Base-by-base conservation (phyloP, 2,888 invertebrate genomes). In the Hydrotaea diabolus region DNA sequence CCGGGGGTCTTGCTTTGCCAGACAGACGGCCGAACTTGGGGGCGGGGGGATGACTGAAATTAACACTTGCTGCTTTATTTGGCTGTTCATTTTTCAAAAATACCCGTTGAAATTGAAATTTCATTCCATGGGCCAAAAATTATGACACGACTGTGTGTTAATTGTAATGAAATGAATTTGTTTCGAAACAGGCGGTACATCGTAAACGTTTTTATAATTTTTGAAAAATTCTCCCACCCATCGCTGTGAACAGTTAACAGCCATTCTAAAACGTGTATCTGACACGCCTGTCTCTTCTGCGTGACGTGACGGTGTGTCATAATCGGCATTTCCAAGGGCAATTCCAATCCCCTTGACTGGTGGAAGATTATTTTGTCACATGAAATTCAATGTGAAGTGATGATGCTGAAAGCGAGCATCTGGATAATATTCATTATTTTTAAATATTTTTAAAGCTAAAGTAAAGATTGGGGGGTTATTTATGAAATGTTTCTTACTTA, bases 401-500 rank as follows among this genome's bases (percentile, higher is more conserved):
- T 23, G 74, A 71, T 74, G 13, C n/a, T 75, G 15, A n/a, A n/a
- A n/a, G n/a, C n/a, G 26, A 49, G n/a, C 62, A 31, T 15, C 31
- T 62, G 62, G 31, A 31, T n/a, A 31, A n/a, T 62, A 62, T 31
- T 31, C 31, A n/a, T 26, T 62, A 9, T 7, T 31, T 4, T 31
- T 31, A 31, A 31, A 39, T 39, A 31, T 5, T 31, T n/a, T 62
- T 7, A n/a, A 31, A 31, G 0, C 7, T n/a, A 62, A 31, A 31
- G 31, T 62, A 17, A 15, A n/a, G 74, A 85, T 82, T 89, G 90
- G 89, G 90, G 89, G 90, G 89, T 86, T 8, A 31, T 31, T 31
- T 31, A 4, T 4, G 31, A 31, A 31, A 4, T 31, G 31, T n/a
- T n/a, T n/a, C n/a, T n/a, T n/a, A n/a, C n/a, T n/a, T n/a, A n/a